These are phyloP conservation scores for Lepetodrilus schrolli DNA, from an alignment of 2,888 invertebrate species.

Conservation along the genomic window DNA sequence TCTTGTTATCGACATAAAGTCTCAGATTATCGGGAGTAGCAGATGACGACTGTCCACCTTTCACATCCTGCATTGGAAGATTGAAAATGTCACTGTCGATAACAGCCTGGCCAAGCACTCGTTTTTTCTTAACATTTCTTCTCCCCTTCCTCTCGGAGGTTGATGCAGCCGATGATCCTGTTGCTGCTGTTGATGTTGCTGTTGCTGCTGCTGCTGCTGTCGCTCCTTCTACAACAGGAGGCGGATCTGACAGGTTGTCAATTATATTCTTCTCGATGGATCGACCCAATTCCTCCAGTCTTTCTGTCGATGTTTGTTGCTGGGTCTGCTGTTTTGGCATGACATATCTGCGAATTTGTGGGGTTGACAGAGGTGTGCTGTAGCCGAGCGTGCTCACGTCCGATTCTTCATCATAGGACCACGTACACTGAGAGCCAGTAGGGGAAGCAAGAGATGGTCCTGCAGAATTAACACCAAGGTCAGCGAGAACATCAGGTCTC, in stretches of 20 bases:
- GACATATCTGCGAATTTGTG: conserved; percentile 35
- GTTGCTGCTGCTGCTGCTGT: neutral
- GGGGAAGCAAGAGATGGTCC: neutral
- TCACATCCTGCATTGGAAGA: neutral
- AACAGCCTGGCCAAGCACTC: conserved; percentile 18
- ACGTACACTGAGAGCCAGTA: neutral
- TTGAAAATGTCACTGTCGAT: conserved; percentile 9
- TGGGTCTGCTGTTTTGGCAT: conserved; percentile 13
- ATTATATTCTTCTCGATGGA: conserved; percentile 42
- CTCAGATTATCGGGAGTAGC: neutral
- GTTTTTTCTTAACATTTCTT: conserved; percentile 16
- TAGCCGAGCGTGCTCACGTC: conserved; percentile 31
- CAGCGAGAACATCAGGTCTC: conserved; percentile 28
- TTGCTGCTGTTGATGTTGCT: neutral
- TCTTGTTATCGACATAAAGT: neutral
- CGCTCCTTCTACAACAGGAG: neutral
- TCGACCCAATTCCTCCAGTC: conserved; percentile 41
- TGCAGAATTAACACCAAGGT: neutral
- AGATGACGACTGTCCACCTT: neutral
- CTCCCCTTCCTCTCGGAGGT: neutral
- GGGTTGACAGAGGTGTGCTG: conserved; percentile 42
- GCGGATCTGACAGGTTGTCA: conserved; percentile 40
- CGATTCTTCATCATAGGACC: conserved; percentile 31
- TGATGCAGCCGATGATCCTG: neutral
- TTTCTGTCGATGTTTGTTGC: conserved; percentile 33